Percentiles rank a stretch among this genome's conserved stretches.
Evolutionary conservation across 2,113 vertebrate species (phyloP).

Genomic region (Mesocricetus auratus): DNA sequence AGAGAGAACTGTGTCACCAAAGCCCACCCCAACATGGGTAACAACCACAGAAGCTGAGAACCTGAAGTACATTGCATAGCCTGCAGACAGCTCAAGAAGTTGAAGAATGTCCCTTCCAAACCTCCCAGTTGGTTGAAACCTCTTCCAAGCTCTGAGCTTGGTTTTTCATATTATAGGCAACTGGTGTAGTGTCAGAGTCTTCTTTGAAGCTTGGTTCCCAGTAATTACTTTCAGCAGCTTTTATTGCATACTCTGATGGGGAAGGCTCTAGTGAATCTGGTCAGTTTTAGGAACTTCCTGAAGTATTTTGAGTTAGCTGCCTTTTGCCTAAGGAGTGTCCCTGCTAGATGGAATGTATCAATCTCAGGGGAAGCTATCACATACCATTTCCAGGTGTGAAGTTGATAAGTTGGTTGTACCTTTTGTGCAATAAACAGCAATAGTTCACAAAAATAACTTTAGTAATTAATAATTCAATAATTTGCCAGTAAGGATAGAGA

Average conservation of each 20-base stretch:
- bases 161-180: background rate
- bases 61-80: background rate
- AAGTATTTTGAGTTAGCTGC: background rate
- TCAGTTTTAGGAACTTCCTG: too few relatives aligned
- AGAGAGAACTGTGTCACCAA: background rate
- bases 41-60: background rate
- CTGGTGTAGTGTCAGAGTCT: background rate
- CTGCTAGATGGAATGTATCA: background rate
- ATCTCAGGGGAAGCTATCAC: background rate
- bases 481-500: background rate
- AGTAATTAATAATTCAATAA: background rate
- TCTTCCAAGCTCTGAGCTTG: background rate
- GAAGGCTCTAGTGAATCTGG: background rate
- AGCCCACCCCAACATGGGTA: background rate
- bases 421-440: background rate
- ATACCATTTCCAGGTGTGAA: background rate
- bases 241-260: background rate
- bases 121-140: accelerated
- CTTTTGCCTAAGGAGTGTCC: background rate
- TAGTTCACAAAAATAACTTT: background rate
- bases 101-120: background rate
- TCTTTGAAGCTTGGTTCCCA: background rate
- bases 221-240: background rate
- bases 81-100: background rate
- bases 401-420: too few relatives aligned